Evolutionary conservation across 2,888 invertebrate genomes (phyloP).

Genomic region (Cryptosula pallasiana): DNA sequence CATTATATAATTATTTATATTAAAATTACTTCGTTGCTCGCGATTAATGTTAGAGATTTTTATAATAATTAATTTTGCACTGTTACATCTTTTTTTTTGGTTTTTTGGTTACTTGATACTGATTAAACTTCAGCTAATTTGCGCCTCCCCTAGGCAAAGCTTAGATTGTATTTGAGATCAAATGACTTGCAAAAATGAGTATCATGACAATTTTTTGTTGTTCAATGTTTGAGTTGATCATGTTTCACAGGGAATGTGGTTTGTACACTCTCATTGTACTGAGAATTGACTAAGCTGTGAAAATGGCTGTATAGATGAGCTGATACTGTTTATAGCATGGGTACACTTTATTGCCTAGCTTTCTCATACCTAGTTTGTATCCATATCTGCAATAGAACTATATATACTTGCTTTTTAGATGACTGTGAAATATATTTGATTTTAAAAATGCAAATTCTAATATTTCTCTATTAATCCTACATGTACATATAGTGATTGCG

Average conservation of each 20-base stretch:
- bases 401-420: too few species aligned
- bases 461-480: too few species aligned
- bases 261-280: background rate
- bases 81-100: background rate
- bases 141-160: background rate
- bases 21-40: too few species aligned
- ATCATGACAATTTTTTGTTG: background rate
- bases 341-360: too few species aligned
- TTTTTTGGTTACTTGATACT: conserved; percentile 15
- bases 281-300: background rate
- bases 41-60: too few species aligned
- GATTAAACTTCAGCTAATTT: background rate
- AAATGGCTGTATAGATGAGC: background rate
- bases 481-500: too few species aligned
- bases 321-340: too few species aligned
- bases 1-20: background rate
- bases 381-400: too few species aligned
- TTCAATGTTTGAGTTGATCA: background rate
- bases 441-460: too few species aligned
- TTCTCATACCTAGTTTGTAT: too few species aligned
- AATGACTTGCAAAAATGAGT: background rate
- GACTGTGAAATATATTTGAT: too few species aligned
- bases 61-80: too few species aligned
- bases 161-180: background rate
- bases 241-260: conserved; percentile 13